Evolutionary conservation across 1,140 invertebrate genomes (phyloP), one percentile per base, ranked within the genome.

Genomic region (Drosophila busckii): DNA sequence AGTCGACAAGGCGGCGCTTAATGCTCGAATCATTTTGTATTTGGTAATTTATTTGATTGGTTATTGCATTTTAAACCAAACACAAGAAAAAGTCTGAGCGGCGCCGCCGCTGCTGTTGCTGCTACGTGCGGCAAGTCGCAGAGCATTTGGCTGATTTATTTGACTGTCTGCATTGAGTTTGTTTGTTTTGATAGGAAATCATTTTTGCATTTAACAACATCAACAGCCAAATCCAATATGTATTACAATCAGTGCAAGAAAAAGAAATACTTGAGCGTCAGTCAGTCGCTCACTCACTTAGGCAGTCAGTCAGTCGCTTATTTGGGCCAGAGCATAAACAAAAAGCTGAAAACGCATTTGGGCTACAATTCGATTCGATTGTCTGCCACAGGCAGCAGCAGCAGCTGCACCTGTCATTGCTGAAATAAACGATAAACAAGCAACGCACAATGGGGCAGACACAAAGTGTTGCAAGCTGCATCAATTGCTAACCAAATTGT

Each of bases 151-250:
- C n/a, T n/a, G n/a, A n/a, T n/a, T n/a, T 53, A 41, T 78, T 69
- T 65, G 64, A 58, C 66, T 68, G 52, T 50, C 70, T 76, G 17
- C 26, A 5, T 28, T n/a, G n/a, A n/a, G 34, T 22, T 15, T 41
- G 45, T 71, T 80, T 80, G 60, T 49, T 82, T 66, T 66, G 71
- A 82, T 82, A 75, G 75, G 69, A 75, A 82, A 82, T 82, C 60
- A 82, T 82, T 82, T 82, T 82, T 82, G 75, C 75, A 82, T 82
- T 82, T 82, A 82, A 82, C 75, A 82, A 66, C 69, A 80, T 61
- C 82, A 80, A 80, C 75, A 78, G 75, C 22, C 61, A n/a, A n/a
- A n/a, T n/a, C n/a, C n/a, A n/a, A n/a, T n/a, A n/a, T n/a, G 44
- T 46, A 19, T 31, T 46, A 13, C 44, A 46, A 31, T 46, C 28